Evolutionary conservation across 1,140 invertebrate genomes (phyloP).

Genomic region (Liolophura sinensis): DNA sequence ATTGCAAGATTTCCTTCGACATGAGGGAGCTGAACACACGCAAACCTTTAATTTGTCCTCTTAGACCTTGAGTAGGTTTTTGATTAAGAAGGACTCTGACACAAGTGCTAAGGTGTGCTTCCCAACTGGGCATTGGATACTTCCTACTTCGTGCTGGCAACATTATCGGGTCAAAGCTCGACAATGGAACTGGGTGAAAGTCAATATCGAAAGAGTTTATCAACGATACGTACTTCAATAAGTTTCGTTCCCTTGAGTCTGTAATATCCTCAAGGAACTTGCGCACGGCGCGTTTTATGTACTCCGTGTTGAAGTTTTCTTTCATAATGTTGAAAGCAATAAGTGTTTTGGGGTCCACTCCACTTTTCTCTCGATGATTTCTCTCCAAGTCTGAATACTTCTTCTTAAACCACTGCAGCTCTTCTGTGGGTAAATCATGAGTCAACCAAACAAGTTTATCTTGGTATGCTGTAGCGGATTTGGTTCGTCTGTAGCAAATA

Average conservation of each 20-base stretch:
- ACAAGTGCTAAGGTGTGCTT: conserved; percentile 10
- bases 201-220: conserved; percentile 33
- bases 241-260: conserved; percentile 13
- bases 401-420: conserved; percentile 31
- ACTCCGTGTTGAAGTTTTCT: conserved; percentile 32
- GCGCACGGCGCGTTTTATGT: conserved; percentile 29
- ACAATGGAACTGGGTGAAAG: conserved; percentile 28
- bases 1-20: conserved; percentile 23
- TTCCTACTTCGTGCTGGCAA: conserved; percentile 13
- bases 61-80: conserved; percentile 13
- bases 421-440: conserved; percentile 24
- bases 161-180: conserved; percentile 33
- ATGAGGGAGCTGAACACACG: conserved; percentile 22
- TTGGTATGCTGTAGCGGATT: conserved; percentile 9
- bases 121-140: conserved; percentile 10
- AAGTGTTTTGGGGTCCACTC: conserved; percentile 25
- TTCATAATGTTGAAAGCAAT: conserved; percentile 42
- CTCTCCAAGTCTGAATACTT: conserved; percentile 24
- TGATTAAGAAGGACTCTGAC: conserved; percentile 20
- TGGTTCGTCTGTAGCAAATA: conserved; percentile 24
- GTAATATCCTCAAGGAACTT: conserved; percentile 21
- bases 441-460: conserved; percentile 21
- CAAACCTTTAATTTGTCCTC: conserved; percentile 15
- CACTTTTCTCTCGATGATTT: conserved; percentile 20
- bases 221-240: conserved; percentile 30